Conservation (phyloP, 2,113 vertebrate species). For the Potamarius usumacintae region DNA sequence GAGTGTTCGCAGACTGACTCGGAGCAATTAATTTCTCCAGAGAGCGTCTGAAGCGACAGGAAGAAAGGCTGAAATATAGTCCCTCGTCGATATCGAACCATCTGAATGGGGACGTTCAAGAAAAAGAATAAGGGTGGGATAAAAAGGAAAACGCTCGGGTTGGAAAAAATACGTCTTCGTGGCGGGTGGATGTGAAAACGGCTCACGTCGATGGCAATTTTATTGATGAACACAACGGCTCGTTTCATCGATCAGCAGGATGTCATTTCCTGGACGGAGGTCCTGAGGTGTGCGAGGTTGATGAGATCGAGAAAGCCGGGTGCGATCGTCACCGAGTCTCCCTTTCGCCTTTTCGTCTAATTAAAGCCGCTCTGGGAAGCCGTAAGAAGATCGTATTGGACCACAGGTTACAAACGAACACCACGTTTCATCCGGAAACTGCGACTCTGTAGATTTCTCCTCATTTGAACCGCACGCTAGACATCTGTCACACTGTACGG, state of each 20-base stretch:
- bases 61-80: slow-evolving; percentile 55
- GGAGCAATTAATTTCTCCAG: slow-evolving; percentile 49
- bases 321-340: slow-evolving; percentile 58
- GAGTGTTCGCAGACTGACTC: slow-evolving; percentile 37
- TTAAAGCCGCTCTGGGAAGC: slow-evolving; percentile 49
- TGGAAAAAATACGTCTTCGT: slow-evolving; percentile 54
- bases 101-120: slow-evolving; percentile 27
- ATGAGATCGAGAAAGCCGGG: slow-evolving; percentile 59
- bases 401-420: slow-evolving; percentile 32
- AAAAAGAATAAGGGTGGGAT: not conserved
- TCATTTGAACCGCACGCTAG: not conserved
- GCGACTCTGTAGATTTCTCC: not conserved
- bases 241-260: slow-evolving; percentile 67
- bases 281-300: slow-evolving; percentile 59
- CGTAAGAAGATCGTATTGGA: slow-evolving; percentile 42
- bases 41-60: slow-evolving; percentile 46
- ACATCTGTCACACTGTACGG: not conserved
- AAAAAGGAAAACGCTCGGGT: not conserved
- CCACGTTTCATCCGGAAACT: slow-evolving; percentile 21
- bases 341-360: slow-evolving; percentile 62
- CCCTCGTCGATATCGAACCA: slow-evolving; percentile 50
- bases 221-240: slow-evolving; percentile 68
- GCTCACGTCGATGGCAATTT: slow-evolving; percentile 72
- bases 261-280: slow-evolving; percentile 49
- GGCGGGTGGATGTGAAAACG: slow-evolving; percentile 67